Percentiles rank a stretch among this genome's conserved stretches.
These are phyloP conservation scores for Psittacara wagleri DNA, from an alignment of 2,113 vertebrate genomes.

Conservation along the genomic window DNA sequence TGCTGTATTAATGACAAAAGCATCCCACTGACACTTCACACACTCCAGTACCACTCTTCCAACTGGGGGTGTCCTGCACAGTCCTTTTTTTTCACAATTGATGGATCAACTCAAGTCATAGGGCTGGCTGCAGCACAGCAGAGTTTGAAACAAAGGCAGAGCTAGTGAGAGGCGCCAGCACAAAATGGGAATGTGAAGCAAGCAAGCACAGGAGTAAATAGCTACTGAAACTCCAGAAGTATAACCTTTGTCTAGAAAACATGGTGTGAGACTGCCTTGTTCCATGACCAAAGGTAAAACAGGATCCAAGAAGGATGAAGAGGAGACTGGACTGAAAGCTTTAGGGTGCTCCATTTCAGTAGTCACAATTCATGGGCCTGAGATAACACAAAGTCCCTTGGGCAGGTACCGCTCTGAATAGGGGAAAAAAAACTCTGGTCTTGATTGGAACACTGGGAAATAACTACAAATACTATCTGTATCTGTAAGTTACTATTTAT, in stretches of 20 bases:
- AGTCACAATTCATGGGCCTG: background rate
- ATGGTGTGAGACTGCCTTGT: background rate
- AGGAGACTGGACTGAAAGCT: background rate
- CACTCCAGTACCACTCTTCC: accelerated
- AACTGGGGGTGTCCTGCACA: background rate
- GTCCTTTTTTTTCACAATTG: background rate
- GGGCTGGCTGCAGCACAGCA: background rate
- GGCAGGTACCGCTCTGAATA: background rate
- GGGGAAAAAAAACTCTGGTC: background rate
- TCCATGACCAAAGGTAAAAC: background rate
- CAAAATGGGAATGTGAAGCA: background rate
- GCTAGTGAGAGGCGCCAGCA: background rate
- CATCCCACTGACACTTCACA: background rate
- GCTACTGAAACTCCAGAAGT: background rate
- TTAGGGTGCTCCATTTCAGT: background rate
- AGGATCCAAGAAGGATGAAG: background rate
- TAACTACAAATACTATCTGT: background rate
- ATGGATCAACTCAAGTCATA: background rate
- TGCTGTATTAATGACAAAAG: background rate
- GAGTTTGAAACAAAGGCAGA: background rate
- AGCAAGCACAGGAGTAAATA: background rate
- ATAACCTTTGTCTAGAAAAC: background rate
- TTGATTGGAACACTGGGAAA: background rate
- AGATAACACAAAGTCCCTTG: background rate
- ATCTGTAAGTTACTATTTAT: background rate